Evolutionary conservation across 2,888 invertebrate genomes (phyloP).

Genomic region (Spodoptera picta): DNA sequence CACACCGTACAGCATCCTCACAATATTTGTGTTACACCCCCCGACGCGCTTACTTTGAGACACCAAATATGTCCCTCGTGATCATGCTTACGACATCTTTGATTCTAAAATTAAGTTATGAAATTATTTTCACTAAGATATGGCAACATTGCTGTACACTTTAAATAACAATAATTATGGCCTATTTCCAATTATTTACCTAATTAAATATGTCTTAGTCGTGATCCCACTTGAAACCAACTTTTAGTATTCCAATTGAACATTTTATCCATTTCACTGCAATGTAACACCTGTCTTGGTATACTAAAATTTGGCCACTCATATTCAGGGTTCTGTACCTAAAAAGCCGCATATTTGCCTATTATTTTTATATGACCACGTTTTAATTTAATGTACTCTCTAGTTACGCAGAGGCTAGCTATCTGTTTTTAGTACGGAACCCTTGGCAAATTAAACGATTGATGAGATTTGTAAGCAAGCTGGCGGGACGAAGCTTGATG

Average conservation of each 20-base stretch:
- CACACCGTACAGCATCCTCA: slow-evolving; percentile 53
- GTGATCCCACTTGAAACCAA: slow-evolving; percentile 61
- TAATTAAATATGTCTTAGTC: slow-evolving; percentile 56
- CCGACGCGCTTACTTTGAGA: slow-evolving; percentile 59
- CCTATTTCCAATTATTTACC: slow-evolving; percentile 60
- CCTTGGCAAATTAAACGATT: slow-evolving; percentile 47
- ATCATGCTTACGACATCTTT: slow-evolving; percentile 65
- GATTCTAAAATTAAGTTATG: slow-evolving; percentile 41
- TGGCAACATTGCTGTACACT: slow-evolving; percentile 63
- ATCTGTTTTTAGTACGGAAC: slow-evolving; percentile 54
- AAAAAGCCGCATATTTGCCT: slow-evolving; percentile 46
- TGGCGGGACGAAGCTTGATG: slow-evolving; percentile 60
- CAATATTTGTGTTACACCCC: slow-evolving; percentile 60
- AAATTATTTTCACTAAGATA: slow-evolving; percentile 52
- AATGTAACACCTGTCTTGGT: slow-evolving; percentile 38
- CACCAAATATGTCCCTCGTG: slow-evolving; percentile 62
- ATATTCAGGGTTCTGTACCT: slow-evolving; percentile 55
- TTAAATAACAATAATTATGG: slow-evolving; percentile 57
- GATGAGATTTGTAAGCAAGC: slow-evolving; percentile 56
- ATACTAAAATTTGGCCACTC: slow-evolving; percentile 56
- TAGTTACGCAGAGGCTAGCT: slow-evolving; percentile 49
- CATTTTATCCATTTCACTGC: slow-evolving; percentile 24
- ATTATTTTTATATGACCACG: slow-evolving; percentile 37
- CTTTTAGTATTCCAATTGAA: slow-evolving; percentile 55
- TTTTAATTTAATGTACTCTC: slow-evolving; percentile 32